Conservation (phyloP, 2,888 invertebrate species). For the Catotricha subobsoleta region DNA sequence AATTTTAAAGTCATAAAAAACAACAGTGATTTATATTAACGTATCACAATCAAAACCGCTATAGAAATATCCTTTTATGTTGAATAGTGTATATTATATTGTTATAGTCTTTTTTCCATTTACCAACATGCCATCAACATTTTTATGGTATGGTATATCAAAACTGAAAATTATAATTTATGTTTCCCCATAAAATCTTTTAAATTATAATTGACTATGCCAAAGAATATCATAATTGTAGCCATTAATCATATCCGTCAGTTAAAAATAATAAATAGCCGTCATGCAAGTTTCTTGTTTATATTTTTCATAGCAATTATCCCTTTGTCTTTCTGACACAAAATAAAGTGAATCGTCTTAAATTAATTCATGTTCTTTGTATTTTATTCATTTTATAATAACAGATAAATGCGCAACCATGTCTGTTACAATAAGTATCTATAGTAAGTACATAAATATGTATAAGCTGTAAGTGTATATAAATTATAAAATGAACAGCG, state of each 20-base stretch:
- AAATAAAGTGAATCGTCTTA: slow-evolving; percentile 1
- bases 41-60: too few species aligned
- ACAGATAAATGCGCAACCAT: too few species aligned
- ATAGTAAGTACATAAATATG: too few species aligned
- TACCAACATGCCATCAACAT: neutral
- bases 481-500: too few species aligned
- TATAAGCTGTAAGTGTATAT: too few species aligned
- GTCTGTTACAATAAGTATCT: too few species aligned
- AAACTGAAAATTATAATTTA: slow-evolving; percentile 1
- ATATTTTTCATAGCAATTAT: slow-evolving; percentile 1
- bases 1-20: too few species aligned
- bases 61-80: too few species aligned
- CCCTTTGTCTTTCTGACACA: slow-evolving; percentile 3
- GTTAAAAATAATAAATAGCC: slow-evolving; percentile 5
- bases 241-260: slow-evolving; percentile 3
- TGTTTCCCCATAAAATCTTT: slow-evolving; percentile 1
- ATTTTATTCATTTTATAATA: too few species aligned
- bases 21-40: too few species aligned
- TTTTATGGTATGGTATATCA: neutral
- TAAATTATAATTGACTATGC: slow-evolving; percentile 5
- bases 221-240: slow-evolving; percentile 4
- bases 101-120: neutral
- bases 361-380: too few species aligned
- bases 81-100: too few species aligned
- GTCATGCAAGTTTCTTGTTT: slow-evolving; percentile 2